phyloP scores from a whole-genome alignment of 2,888 invertebrate genomes.

The Pimpla rufipes region DNA sequence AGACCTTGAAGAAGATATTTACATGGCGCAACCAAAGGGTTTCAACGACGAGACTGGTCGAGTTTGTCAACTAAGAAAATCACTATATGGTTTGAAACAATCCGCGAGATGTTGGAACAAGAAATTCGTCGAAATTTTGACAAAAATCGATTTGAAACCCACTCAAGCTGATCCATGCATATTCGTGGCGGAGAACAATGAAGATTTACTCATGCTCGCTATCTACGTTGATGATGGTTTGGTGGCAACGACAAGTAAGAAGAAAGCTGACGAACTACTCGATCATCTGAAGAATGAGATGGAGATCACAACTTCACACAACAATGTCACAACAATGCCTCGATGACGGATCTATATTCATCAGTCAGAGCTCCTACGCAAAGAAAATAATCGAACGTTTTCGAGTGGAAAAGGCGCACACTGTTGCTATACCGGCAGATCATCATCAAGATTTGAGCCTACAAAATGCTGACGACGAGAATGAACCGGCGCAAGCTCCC shows the following conservation, averaged over 20 bases:
- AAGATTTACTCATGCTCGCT: conserved; percentile 71
- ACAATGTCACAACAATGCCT: conserved; percentile 57
- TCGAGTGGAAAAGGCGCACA: conserved; percentile 69
- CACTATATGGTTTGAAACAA: conserved; percentile 46
- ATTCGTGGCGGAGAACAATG: conserved; percentile 60
- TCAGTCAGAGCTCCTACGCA: conserved; percentile 57
- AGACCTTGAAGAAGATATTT: conserved; percentile 67
- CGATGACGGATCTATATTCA: conserved; percentile 54
- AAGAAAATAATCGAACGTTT: conserved; percentile 54
- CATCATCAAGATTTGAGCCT: conserved; percentile 45
- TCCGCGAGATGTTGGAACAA: conserved; percentile 46
- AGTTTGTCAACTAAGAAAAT: conserved; percentile 26
- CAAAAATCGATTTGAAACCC: conserved; percentile 69
- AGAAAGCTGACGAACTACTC: conserved; percentile 65
- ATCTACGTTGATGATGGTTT: conserved; percentile 80
- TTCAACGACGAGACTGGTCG: conserved; percentile 17
- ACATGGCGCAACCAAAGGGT: conserved; percentile 38
- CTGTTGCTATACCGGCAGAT: conserved; percentile 70
- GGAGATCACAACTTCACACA: conserved; percentile 52
- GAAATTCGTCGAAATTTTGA: conserved; percentile 33
- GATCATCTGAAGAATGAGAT: conserved; percentile 48
- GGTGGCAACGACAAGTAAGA: conserved; percentile 63
- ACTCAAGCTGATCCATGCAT: conserved; percentile 78
- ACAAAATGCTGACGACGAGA: not conserved
- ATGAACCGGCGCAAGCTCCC: conserved; percentile 31